These are phyloP conservation scores for Heliopora coerulea DNA, from an alignment of 92 coral and sea anemone species.

Conservation along the genomic window DNA sequence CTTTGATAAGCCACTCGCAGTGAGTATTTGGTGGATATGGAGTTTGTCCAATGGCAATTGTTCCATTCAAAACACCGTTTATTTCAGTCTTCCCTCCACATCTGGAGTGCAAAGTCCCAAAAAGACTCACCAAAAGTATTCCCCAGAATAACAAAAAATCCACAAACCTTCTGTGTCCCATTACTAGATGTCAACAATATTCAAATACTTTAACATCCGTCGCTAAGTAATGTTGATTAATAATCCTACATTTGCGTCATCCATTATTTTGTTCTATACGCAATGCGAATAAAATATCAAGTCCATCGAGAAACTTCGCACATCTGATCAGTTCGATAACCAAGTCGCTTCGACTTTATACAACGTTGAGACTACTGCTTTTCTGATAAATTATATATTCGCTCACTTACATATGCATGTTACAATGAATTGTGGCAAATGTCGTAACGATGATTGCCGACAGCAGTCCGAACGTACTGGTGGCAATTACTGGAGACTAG, in stretches of 20 bases:
- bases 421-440: no score
- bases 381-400: no score
- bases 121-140: conserved; percentile 1
- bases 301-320: no score
- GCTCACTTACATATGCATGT: no score
- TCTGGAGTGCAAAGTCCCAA: conserved; percentile 34
- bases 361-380: no score
- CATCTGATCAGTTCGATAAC: no score
- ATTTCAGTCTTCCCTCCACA: conserved; percentile 71
- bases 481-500: no score
- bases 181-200: not conserved
- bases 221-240: not conserved
- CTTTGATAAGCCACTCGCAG: conserved; percentile 80
- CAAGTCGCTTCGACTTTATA: no score
- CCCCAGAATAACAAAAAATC: not conserved
- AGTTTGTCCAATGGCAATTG: conserved; percentile 50
- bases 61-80: conserved; percentile 55
- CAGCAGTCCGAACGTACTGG: no score
- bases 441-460: no score
- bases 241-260: not conserved
- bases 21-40: conserved; percentile 52
- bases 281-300: no score
- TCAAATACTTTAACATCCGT: not conserved
- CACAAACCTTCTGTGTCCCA: not conserved
- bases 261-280: no score